Evolutionary conservation across 2,888 invertebrate species (phyloP), one percentile per base, ranked within the genome.

Genomic region (Acleris laterana): DNA sequence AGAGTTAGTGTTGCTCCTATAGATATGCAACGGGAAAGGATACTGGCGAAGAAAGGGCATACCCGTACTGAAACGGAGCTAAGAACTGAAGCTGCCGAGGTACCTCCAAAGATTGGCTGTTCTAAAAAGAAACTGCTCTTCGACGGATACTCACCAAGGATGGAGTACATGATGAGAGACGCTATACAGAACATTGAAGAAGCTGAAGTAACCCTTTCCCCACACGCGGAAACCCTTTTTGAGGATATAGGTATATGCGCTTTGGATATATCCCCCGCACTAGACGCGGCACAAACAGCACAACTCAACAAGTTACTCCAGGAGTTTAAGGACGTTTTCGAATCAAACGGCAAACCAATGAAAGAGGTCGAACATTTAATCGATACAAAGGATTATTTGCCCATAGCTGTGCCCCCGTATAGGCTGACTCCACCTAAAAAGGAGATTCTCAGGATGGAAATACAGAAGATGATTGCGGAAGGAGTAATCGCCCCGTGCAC

Each of bases 181-280:
- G 44, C 44, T 44, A 44, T 52, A 20, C 28, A n/a, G 28, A 52
- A 52, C 51, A 52, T 52, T 6, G 51, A 52, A n/a, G 51, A 52
- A 52, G 51, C 51, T 52, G 51, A 52, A 51, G 0, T n/a, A 22
- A 16, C 13, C 3, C 25, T 51, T 51, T 22, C 25, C 25, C 51
- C 44, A 16, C 44, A 44, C 2, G 44, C 44, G 44, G 44, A 11
- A 44, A 44, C 13, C 16, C 44, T 44, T 3, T 44, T 44, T 44
- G 44, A 44, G 11, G 44, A 44, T 16, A 16, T 44, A 16, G 44
- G 44, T 44, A 11, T 44, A 44, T 44, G 44, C 16, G 44, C 44
- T 16, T 16, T 44, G 44, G 44, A 44, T 44, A 16, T 44, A 44
- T 16, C 44, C 4, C 16, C 44, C 9, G 25, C 25, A 25, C 25